phyloP scores from a whole-genome alignment of 2,888 invertebrate genomes.

The Athetis lepigone region DNA sequence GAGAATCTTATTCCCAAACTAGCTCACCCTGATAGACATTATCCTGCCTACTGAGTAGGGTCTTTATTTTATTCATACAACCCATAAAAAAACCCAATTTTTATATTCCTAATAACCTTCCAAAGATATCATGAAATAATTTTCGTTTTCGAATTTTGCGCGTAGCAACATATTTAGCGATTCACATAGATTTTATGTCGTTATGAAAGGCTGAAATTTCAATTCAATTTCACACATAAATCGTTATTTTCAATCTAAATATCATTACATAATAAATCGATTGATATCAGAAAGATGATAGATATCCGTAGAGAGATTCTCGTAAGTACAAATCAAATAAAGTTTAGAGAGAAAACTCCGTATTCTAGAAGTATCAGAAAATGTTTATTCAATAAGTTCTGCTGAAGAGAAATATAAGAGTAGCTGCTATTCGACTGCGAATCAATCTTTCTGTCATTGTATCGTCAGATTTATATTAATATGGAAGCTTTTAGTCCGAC shows the following conservation, averaged over 20 bases:
- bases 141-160: too few relatives aligned
- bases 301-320: background rate
- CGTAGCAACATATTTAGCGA: too few relatives aligned
- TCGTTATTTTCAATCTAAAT: background rate
- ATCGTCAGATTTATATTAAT: conserved; percentile 45
- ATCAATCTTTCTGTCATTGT: conserved; percentile 50
- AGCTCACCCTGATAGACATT: too few relatives aligned
- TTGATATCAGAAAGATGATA: conserved; percentile 10
- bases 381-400: conserved; percentile 46
- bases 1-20: too few relatives aligned
- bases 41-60: too few relatives aligned
- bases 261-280: background rate
- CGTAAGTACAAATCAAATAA: conserved; percentile 23
- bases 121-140: too few relatives aligned
- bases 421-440: conserved; percentile 27
- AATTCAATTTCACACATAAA: background rate
- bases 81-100: too few relatives aligned
- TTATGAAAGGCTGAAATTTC: too few relatives aligned
- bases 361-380: conserved; percentile 16
- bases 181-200: too few relatives aligned
- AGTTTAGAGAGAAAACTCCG: conserved; percentile 33
- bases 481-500: conserved; percentile 49
- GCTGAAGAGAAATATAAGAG: conserved; percentile 39
- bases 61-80: too few relatives aligned
- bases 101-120: too few relatives aligned